phyloP scores from a whole-genome alignment of 2,113 vertebrate species.

The Cygnus atratus region DNA sequence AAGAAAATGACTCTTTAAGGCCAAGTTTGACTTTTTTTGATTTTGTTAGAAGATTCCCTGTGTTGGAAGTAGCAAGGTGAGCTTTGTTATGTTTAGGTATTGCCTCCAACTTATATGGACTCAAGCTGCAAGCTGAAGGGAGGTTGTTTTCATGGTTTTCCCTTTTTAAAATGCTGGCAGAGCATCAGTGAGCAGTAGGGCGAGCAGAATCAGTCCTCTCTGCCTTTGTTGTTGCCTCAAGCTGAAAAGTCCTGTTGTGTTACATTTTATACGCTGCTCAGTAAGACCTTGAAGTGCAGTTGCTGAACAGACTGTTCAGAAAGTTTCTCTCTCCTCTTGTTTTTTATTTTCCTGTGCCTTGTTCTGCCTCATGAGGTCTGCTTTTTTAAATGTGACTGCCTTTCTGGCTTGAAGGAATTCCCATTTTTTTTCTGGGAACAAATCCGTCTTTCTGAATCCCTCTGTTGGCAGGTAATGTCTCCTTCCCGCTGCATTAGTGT shows the following conservation, averaged over 20 bases:
- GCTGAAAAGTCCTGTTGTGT: background rate
- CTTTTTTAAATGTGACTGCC: fast-evolving
- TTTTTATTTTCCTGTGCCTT: background rate
- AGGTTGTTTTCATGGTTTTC: background rate
- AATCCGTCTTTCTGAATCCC: background rate
- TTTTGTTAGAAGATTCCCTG: background rate
- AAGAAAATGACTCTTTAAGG: background rate
- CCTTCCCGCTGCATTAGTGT: background rate
- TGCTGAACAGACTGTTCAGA: background rate
- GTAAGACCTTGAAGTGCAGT: background rate
- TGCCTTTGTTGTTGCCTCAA: background rate
- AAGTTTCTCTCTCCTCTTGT: background rate
- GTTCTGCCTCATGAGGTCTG: background rate
- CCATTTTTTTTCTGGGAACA: background rate
- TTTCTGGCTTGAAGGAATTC: background rate
- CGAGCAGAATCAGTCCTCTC: background rate
- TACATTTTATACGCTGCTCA: background rate
- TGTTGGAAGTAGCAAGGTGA: background rate
- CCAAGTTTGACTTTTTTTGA: background rate
- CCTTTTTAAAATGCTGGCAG: background rate
- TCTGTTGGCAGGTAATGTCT: background rate
- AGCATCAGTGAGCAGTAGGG: background rate
- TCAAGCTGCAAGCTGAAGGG: background rate
- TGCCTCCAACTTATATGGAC: background rate
- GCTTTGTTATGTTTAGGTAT: background rate